phyloP scores from a whole-genome alignment of 2,888 invertebrate species.

The Acrobasis suavella region DNA sequence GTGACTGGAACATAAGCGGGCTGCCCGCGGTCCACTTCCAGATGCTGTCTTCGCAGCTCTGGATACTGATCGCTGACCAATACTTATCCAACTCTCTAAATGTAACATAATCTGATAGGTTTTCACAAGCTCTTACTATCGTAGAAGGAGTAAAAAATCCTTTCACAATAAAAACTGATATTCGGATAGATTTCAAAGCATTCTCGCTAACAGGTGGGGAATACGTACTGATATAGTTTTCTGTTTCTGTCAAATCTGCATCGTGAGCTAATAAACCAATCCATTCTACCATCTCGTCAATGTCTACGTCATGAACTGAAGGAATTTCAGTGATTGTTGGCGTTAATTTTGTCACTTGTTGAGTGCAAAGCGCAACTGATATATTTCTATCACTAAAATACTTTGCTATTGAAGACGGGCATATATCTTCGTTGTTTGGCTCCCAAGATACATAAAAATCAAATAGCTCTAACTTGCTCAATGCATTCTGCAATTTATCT shows the following conservation, averaged over 20 bases:
- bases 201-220: slow-evolving; percentile 55
- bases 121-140: slow-evolving; percentile 47
- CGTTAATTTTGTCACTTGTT: slow-evolving; percentile 42
- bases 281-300: slow-evolving; percentile 71
- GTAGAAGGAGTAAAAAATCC: slow-evolving; percentile 58
- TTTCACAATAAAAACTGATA: slow-evolving; percentile 55
- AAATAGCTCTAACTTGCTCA: slow-evolving; percentile 51
- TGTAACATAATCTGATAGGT: slow-evolving; percentile 48
- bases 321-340: slow-evolving; percentile 60
- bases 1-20: slow-evolving; percentile 62
- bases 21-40: slow-evolving; percentile 60
- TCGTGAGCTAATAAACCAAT: slow-evolving; percentile 61
- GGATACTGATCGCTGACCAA: slow-evolving; percentile 64
- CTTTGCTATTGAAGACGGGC: slow-evolving; percentile 72
- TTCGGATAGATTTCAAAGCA: slow-evolving; percentile 56
- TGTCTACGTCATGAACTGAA: slow-evolving; percentile 52
- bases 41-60: slow-evolving; percentile 60
- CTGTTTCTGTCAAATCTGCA: slow-evolving; percentile 49
- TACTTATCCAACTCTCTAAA: slow-evolving; percentile 53
- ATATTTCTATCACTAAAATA: slow-evolving; percentile 61
- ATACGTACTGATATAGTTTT: slow-evolving; percentile 65
- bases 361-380: slow-evolving; percentile 44
- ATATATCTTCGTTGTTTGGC: slow-evolving; percentile 55
- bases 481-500: slow-evolving; percentile 40
- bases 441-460: slow-evolving; percentile 64